Evolutionary conservation across 2,113 vertebrate genomes (phyloP).

Genomic region (Lepisosteus oculatus): DNA sequence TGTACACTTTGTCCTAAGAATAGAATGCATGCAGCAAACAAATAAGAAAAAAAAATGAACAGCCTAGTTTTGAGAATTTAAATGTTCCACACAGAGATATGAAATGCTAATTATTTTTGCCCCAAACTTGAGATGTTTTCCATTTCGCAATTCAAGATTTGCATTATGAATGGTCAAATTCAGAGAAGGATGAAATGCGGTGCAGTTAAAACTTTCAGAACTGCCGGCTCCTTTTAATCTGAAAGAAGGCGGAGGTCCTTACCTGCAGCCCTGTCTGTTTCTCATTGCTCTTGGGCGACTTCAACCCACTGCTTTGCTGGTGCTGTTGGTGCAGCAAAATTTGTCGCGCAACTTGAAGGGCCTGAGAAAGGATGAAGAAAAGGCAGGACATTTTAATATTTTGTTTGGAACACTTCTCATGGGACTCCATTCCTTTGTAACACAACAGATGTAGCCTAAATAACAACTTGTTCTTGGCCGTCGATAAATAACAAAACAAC

Average conservation of each 20-base stretch:
- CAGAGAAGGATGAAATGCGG: no score
- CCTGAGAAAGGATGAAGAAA: constrained; percentile 60
- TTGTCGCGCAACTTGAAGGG: constrained; percentile 91
- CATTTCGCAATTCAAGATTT: not conserved
- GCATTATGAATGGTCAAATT: not conserved
- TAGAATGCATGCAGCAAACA: constrained; percentile 3
- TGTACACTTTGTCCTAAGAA: constrained; percentile 34
- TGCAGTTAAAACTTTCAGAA: no score
- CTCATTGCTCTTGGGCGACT: constrained; percentile 90
- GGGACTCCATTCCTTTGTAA: constrained; percentile 40
- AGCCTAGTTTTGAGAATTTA: constrained; percentile 17
- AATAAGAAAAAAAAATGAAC: constrained; percentile 15
- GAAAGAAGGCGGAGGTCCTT: constrained; percentile 23
- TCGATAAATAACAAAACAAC: constrained; percentile 42
- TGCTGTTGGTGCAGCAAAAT: constrained; percentile 86
- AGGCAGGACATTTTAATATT: constrained; percentile 37
- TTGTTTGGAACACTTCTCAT: constrained; percentile 22
- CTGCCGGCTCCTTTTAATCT: not conserved
- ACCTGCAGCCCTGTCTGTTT: constrained; percentile 89
- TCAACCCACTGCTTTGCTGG: constrained; percentile 73
- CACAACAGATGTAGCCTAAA: constrained; percentile 37
- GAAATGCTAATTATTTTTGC: not conserved
- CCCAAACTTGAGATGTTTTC: not conserved
- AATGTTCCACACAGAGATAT: constrained; percentile 1
- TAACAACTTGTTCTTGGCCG: constrained; percentile 36